These are phyloP conservation scores for Elegia similella DNA, from an alignment of 2,888 invertebrate genomes.

Conservation along the genomic window DNA sequence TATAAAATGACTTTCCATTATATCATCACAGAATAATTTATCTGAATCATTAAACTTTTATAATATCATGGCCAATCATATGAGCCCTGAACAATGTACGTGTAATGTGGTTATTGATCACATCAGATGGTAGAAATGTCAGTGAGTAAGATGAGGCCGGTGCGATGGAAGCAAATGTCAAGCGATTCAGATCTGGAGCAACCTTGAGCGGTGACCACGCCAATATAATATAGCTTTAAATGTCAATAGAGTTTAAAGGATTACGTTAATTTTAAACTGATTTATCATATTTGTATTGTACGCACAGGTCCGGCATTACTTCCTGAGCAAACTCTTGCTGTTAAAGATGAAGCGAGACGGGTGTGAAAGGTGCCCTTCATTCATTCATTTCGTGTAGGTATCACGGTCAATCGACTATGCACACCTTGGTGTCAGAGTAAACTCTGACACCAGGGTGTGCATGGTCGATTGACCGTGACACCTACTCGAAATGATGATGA, in stretches of 20 bases:
- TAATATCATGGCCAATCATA: not conserved
- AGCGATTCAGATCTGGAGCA: conserved; percentile 31
- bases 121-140: conserved; percentile 37
- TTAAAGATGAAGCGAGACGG: too few relatives aligned
- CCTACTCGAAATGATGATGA: too few relatives aligned
- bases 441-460: too few relatives aligned
- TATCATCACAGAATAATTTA: not conserved
- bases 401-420: too few relatives aligned
- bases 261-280: not conserved
- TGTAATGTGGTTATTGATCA: conserved; percentile 11
- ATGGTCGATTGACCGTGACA: too few relatives aligned
- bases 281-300: not conserved
- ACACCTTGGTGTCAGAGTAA: too few relatives aligned
- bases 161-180: conserved; percentile 35
- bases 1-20: too few relatives aligned
- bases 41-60: not conserved
- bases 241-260: conserved; percentile 1
- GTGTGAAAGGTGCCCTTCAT: not conserved
- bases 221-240: not conserved
- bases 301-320: too few relatives aligned
- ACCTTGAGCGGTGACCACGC: conserved; percentile 17
- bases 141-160: conserved; percentile 33
- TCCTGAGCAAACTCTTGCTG: too few relatives aligned
- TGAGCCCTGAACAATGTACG: not conserved
- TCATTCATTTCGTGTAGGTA: too few relatives aligned